phyloP scores from a whole-genome alignment of 2,113 vertebrate genomes.

The Raphicerus campestris region DNA sequence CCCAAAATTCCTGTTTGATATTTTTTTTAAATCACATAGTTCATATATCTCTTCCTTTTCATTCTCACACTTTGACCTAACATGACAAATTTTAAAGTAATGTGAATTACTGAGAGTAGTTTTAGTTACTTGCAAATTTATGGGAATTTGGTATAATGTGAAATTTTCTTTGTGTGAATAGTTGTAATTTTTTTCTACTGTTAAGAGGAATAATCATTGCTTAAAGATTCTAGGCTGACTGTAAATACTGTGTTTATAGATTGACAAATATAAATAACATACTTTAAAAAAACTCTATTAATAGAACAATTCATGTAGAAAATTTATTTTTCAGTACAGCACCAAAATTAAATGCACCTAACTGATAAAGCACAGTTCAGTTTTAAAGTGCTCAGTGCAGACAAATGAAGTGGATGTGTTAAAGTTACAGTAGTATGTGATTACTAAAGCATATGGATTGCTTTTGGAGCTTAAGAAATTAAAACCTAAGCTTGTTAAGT shows the following conservation, averaged over 20 bases:
- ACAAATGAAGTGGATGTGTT: background rate
- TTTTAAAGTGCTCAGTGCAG: background rate
- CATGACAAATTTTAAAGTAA: background rate
- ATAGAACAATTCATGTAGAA: background rate
- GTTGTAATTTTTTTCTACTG: background rate
- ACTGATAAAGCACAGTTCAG: background rate
- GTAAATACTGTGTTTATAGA: background rate
- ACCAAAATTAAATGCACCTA: slow-evolving; percentile 5
- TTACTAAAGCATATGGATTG: slow-evolving; percentile 53
- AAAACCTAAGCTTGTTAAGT: slow-evolving; percentile 62
- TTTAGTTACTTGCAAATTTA: background rate
- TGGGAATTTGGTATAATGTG: background rate
- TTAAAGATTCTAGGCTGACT: background rate
- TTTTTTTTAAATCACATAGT: background rate
- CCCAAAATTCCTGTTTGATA: background rate
- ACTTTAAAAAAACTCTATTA: background rate
- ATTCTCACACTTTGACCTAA: background rate
- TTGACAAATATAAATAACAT: background rate
- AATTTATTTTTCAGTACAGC: background rate
- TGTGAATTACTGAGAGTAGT: background rate
- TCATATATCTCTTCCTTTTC: background rate
- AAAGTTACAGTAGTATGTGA: background rate
- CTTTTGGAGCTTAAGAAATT: slow-evolving; percentile 68
- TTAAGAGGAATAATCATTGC: background rate
- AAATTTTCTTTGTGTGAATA: background rate